A percentile compares a stretch with the other conserved stretches of the same genome.
Evolutionary conservation across 2,888 invertebrate genomes (phyloP).

Genomic region (Nycteola revayana): DNA sequence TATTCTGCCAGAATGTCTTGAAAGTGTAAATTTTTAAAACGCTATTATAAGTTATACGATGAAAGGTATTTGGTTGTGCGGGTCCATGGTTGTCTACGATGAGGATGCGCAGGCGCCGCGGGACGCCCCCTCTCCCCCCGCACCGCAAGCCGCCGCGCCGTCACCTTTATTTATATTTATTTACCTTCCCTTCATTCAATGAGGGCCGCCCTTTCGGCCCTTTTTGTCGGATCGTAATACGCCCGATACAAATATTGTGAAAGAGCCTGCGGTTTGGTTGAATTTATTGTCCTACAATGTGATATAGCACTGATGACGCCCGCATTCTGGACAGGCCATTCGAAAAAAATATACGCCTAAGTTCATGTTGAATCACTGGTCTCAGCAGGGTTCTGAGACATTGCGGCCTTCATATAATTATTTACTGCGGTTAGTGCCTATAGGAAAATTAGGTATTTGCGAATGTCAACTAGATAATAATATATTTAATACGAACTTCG

Average conservation of each 20-base stretch:
- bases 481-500: no score
- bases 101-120: conserved; percentile 52
- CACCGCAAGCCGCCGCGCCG: conserved; percentile 54
- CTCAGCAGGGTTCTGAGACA: no score
- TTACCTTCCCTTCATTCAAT: conserved; percentile 82
- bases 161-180: conserved; percentile 81
- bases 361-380: no score
- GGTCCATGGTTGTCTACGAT: conserved; percentile 13
- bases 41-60: conserved; percentile 20
- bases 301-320: conserved; percentile 59
- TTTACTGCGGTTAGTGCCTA: no score
- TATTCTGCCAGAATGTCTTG: no score
- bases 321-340: conserved; percentile 41
- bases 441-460: no score
- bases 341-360: no score
- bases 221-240: conserved; percentile 74
- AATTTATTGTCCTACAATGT: conserved; percentile 78
- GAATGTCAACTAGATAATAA: no score
- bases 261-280: conserved; percentile 77
- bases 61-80: conserved; percentile 22
- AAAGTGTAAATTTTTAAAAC: no score
- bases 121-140: conserved; percentile 48
- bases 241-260: conserved; percentile 81
- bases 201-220: conserved; percentile 79
- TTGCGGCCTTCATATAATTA: no score